A percentile compares a stretch with the other conserved stretches of the same genome.
phyloP scores from a whole-genome alignment of 2,797 vertebrate genomes.

The Aldrovandia affinis region DNA sequence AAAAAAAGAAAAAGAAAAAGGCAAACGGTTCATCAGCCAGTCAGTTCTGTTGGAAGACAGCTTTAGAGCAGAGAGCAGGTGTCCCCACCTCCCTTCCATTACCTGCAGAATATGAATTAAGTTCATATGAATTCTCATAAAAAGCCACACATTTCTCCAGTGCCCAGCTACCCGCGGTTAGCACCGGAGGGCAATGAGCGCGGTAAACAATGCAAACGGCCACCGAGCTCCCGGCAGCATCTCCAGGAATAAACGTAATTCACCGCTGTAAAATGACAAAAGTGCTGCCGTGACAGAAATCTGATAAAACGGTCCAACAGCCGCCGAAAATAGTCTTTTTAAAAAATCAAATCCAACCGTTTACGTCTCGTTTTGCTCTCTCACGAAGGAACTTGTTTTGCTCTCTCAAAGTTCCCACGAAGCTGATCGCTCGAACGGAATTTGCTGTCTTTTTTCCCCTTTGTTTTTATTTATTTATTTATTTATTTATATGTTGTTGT shows the following conservation, averaged over 20 bases:
- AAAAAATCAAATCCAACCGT: background rate
- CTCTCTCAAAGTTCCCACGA: background rate
- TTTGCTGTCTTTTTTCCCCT: too few species aligned
- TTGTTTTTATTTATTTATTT: too few species aligned
- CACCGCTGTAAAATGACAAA: slow-evolving; percentile 31
- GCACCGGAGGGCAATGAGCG: slow-evolving; percentile 19
- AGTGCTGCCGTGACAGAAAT: slow-evolving; percentile 3
- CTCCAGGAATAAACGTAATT: slow-evolving; percentile 24
- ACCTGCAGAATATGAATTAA: slow-evolving; percentile 53
- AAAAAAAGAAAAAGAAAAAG: slow-evolving; percentile 55
- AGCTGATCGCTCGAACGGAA: background rate
- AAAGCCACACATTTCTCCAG: slow-evolving; percentile 32
- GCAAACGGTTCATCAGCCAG: slow-evolving; percentile 60
- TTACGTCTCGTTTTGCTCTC: background rate
- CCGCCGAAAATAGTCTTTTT: background rate
- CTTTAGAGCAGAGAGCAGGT: slow-evolving; percentile 52
- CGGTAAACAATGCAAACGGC: background rate
- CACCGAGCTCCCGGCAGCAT: background rate
- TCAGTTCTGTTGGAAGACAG: slow-evolving; percentile 63
- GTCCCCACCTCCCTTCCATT: slow-evolving; percentile 47
- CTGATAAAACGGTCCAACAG: slow-evolving; percentile 13
- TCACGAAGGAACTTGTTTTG: too few species aligned
- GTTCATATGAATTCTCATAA: slow-evolving; percentile 54
- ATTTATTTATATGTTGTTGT: too few species aligned
- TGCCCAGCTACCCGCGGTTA: slow-evolving; percentile 6